phyloP scores from a whole-genome alignment of 2,888 invertebrate genomes.

The Calameuta filiformis region DNA sequence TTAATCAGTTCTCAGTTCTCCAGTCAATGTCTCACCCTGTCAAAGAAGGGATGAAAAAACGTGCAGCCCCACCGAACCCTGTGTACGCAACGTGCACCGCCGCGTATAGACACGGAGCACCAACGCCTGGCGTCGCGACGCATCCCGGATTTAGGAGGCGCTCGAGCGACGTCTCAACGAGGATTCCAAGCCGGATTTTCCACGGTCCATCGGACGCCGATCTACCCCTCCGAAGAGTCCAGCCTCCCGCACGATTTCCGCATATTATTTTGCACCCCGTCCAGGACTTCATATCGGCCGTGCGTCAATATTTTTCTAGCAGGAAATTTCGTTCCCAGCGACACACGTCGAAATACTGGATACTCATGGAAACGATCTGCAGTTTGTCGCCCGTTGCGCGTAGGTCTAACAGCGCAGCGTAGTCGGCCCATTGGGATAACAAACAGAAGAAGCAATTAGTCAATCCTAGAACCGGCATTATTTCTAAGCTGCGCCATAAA shows the following conservation, averaged over 20 bases:
- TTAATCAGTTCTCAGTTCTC: not conserved
- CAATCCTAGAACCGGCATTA: constrained; percentile 34
- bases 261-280: not conserved
- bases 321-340: not conserved
- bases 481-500: constrained; percentile 37
- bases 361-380: not conserved
- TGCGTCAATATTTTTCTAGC: not conserved
- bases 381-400: not conserved
- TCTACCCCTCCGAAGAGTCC: not conserved
- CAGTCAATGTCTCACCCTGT: not conserved
- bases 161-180: not conserved
- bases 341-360: not conserved
- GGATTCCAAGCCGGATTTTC: not conserved
- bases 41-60: not conserved
- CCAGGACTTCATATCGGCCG: not conserved
- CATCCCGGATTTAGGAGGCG: not conserved
- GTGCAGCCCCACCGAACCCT: not conserved
- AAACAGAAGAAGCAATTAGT: constrained; percentile 26
- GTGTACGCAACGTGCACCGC: not conserved
- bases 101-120: not conserved
- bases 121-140: not conserved
- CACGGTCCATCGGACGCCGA: not conserved
- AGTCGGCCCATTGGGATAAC: constrained; percentile 26
- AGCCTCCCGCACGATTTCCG: not conserved
- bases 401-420: not conserved